These are phyloP conservation scores for Agrotis clavis DNA, from an alignment of 2,888 invertebrate genomes.

Conservation along the genomic window DNA sequence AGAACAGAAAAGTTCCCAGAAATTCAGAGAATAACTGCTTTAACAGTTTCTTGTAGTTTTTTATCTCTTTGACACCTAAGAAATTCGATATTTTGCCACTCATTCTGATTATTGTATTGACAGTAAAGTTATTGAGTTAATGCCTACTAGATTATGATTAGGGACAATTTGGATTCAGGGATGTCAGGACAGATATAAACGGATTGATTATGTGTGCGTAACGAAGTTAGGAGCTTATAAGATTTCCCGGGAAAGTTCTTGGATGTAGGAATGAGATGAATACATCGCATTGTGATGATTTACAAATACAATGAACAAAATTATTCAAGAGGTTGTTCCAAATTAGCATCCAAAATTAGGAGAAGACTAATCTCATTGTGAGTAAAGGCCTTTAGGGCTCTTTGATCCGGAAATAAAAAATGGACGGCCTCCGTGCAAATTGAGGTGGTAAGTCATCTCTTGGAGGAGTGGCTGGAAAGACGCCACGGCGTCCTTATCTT, in stretches of 20 bases:
- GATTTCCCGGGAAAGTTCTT: neutral
- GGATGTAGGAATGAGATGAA: neutral
- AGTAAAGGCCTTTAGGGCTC: too few relatives aligned
- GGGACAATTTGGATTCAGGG: neutral
- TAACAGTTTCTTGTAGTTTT: slow-evolving; percentile 45
- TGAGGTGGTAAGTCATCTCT: too few relatives aligned
- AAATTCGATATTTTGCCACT: slow-evolving; percentile 21
- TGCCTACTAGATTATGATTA: slow-evolving; percentile 42
- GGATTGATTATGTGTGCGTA: neutral
- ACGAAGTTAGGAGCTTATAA: neutral
- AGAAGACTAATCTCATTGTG: too few relatives aligned
- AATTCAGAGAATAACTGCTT: slow-evolving; percentile 69
- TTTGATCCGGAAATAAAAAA: too few relatives aligned
- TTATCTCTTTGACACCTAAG: slow-evolving; percentile 65
- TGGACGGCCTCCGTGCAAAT: too few relatives aligned
- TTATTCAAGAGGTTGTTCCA: too few relatives aligned
- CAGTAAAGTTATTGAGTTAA: neutral
- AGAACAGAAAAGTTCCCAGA: slow-evolving; percentile 65
- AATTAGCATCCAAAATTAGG: too few relatives aligned
- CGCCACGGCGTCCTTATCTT: too few relatives aligned
- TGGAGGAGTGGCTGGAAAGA: too few relatives aligned
- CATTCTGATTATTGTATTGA: slow-evolving; percentile 37
- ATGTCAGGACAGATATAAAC: neutral
- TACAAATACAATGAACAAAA: too few relatives aligned
- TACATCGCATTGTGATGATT: neutral